Evolutionary conservation across 2,113 vertebrate species (phyloP).

Genomic region (Bothrops jararaca): DNA sequence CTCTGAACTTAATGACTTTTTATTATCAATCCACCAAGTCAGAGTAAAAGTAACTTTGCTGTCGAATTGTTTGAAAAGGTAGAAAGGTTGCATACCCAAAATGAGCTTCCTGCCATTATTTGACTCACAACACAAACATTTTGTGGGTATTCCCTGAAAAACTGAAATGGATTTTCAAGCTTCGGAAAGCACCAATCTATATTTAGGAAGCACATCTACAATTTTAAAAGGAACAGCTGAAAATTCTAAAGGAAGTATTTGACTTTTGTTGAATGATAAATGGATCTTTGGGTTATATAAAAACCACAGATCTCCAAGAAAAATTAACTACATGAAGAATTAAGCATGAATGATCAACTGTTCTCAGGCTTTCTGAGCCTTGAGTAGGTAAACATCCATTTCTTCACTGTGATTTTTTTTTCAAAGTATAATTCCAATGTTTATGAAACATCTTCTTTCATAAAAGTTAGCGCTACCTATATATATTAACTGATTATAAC

Average conservation of each 20-base stretch:
- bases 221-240: slow-evolving; percentile 58
- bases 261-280: slow-evolving; percentile 68
- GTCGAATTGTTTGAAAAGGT: slow-evolving; percentile 13
- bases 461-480: neutral
- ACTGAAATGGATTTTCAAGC: slow-evolving; percentile 11
- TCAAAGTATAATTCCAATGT: neutral
- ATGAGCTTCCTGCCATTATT: neutral
- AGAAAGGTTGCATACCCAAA: slow-evolving; percentile 38
- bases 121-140: neutral
- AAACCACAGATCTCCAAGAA: slow-evolving; percentile 65
- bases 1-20: slow-evolving; percentile 60
- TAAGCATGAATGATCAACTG: slow-evolving; percentile 55
- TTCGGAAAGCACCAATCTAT: slow-evolving; percentile 23
- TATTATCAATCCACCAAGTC: slow-evolving; percentile 47
- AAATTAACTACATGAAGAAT: slow-evolving; percentile 54
- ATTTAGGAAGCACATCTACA: slow-evolving; percentile 36
- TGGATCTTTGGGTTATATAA: slow-evolving; percentile 63
- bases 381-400: neutral
- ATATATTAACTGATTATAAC: neutral
- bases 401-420: neutral
- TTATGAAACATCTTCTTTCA: neutral
- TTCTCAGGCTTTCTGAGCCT: slow-evolving; percentile 55
- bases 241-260: slow-evolving; percentile 62
- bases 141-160: neutral
- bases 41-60: slow-evolving; percentile 35